Base-by-base conservation (phyloP, 2,113 vertebrate genomes). In the Nothocercus julius region DNA sequence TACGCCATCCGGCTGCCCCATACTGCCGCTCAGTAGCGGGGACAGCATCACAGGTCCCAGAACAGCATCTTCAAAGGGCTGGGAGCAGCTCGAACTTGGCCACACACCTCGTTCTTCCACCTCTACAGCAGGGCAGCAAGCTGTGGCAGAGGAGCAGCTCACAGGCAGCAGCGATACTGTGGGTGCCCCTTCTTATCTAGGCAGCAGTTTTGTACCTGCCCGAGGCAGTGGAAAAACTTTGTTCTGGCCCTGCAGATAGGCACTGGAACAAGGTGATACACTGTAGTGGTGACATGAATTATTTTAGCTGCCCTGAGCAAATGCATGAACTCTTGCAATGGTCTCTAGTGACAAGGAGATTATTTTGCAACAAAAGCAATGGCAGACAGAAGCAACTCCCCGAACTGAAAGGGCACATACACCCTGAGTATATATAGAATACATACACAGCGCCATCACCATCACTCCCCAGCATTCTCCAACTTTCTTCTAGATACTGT, bases 161-260 rank as follows among this genome's bases (percentile, higher is more conserved):
- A 59, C 12, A 63, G 88, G 79, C 82, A 78, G 73, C 88, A 92
- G 88, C 88, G 86, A 18, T 54, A 4, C 53, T 10, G 17, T 19
- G 21, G 40, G 9, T 93, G 83, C 69, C 85, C 88, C 77, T 67
- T 59, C 61, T 93, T 88, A 70, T 70, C 90, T 42, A 66, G 36
- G 54, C 73, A 90, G 56, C 51, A 78, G 17, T 47, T 81, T 44
- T 59, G 38, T 84, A 88, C 93, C 94, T 95, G 90, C 87, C 93
- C 81, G 56, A 38, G 76, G 93, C 93, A 83, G 42, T 47, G 56
- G 42, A 92, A 90, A 61, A 96, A 44, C 49, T 90, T 92, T 81
- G 42, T n/a, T 88, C 66, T 78, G 80, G 56, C 51, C 77, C 64
- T 79, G 56, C 28, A 94, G 76, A 78, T 56, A 56, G 2, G 17